A percentile compares a stretch with the other conserved stretches of the same genome.
phyloP scores from a whole-genome alignment of 64 coral and sea anemone species.

The Exaiptasia diaphana region DNA sequence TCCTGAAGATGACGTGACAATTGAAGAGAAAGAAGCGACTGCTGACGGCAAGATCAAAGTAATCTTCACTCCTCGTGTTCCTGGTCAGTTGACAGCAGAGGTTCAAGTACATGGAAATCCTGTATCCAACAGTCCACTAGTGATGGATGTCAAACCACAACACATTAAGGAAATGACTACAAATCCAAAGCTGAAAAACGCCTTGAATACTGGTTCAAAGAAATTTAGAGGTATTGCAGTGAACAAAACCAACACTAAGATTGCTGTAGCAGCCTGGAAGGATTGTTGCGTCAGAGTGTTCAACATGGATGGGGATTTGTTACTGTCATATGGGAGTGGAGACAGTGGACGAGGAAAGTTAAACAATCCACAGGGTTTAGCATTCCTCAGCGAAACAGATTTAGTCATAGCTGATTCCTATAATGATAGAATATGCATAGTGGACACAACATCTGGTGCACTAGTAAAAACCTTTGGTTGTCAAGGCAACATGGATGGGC shows the following conservation, averaged over 20 bases:
- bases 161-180: no score
- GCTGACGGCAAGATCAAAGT: neutral
- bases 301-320: neutral
- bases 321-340: neutral
- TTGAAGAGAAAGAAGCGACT: neutral
- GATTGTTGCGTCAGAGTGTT: neutral
- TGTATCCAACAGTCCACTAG: conserved; percentile 1
- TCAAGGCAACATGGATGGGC: conserved; percentile 3
- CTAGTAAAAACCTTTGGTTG: conserved; percentile 25
- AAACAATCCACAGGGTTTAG: conserved; percentile 12
- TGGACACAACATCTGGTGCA: conserved; percentile 37
- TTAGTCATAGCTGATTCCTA: conserved; percentile 6
- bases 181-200: neutral
- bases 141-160: neutral
- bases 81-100: neutral
- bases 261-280: neutral
- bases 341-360: neutral
- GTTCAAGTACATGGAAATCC: conserved; percentile 19
- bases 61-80: neutral
- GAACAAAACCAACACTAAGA: neutral
- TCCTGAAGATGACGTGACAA: conserved; percentile 1
- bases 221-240: neutral
- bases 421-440: conserved; percentile 29
- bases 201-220: neutral
- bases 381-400: conserved; percentile 8